Evolutionary conservation across 2,888 invertebrate genomes (phyloP).

Genomic region (Drosophila ezoana): DNA sequence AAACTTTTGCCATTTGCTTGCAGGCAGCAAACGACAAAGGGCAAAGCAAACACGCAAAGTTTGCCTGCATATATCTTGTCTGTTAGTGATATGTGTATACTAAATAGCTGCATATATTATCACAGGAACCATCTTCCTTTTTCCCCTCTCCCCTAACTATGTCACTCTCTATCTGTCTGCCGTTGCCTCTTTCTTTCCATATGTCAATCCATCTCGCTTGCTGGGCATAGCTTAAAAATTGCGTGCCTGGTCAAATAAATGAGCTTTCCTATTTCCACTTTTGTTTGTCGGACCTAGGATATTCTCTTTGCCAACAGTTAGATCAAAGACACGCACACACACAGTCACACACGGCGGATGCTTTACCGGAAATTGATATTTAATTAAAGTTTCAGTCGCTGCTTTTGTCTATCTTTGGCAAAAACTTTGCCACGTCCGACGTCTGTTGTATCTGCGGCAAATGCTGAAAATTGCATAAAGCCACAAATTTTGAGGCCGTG

Average conservation of each 20-base stretch:
- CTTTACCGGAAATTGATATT: conserved; percentile 72
- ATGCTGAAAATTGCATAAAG: conserved; percentile 35
- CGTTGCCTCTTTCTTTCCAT: not conserved
- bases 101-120: conserved; percentile 71
- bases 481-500: conserved; percentile 13
- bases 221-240: conserved; percentile 39
- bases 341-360: conserved; percentile 33
- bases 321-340: conserved; percentile 58
- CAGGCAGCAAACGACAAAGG: conserved; percentile 62
- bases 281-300: conserved; percentile 23
- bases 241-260: conserved; percentile 71
- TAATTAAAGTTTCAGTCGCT: conserved; percentile 67
- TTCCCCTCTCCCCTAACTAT: not conserved
- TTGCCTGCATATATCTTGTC: conserved; percentile 61
- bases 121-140: conserved; percentile 16
- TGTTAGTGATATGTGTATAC: conserved; percentile 62
- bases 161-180: not conserved
- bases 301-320: conserved; percentile 39
- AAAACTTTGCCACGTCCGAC: conserved; percentile 27
- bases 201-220: not conserved
- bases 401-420: conserved; percentile 32
- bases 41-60: conserved; percentile 71
- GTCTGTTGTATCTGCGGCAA: conserved; percentile 20
- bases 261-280: conserved; percentile 68
- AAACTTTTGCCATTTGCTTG: conserved; percentile 76